Base-by-base conservation (phyloP, 2,113 vertebrate genomes). In the Ursus arctos region DNA sequence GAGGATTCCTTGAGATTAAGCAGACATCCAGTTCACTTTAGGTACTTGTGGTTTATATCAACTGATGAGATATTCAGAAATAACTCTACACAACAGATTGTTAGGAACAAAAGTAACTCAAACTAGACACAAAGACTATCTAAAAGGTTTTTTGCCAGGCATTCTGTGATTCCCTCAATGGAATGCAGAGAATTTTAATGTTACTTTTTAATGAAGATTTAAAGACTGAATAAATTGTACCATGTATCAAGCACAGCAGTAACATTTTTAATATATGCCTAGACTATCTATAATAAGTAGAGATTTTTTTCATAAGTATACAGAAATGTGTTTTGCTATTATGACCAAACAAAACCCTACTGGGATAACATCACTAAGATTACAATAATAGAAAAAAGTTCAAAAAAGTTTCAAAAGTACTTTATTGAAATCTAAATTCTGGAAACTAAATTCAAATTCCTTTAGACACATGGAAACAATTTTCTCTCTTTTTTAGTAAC, bases 1-100 rank as follows among this genome's bases (percentile, higher is more conserved):
- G 97, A 98, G 98, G 96, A 94, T 97, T 98, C 95, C 95, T 98
- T 99, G 98, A 99, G 98, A 99, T 96, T 98, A 98, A 98, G 97
- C 98, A 99, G 98, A 97, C 91, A 89, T 97, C 97, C 97, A 98
- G 97, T 98, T 98, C 98, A 94, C 90, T 98, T 98, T 97, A 98
- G 98, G 98, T 98, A 98, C 97, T 98, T 97, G 90, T 96, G 98
- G 95, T 98, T 98, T 98, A 98, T 98, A 98, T 98, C 97, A 94
- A 97, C 96, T 98, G 98, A 98, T 98, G 98, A 98, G 96, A 98
- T 98, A 98, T 98, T 98, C 98, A 98, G 97, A 99, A 98, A 97
- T 97, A 94, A 97, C 96, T 87, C 93, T 91, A 98, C 77, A 98
- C 96, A 98, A 65, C 88, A 94, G 91, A 98, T 95, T 82, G 97